Conservation (phyloP, 2,797 vertebrate species). For the Danio jaintianensis region DNA sequence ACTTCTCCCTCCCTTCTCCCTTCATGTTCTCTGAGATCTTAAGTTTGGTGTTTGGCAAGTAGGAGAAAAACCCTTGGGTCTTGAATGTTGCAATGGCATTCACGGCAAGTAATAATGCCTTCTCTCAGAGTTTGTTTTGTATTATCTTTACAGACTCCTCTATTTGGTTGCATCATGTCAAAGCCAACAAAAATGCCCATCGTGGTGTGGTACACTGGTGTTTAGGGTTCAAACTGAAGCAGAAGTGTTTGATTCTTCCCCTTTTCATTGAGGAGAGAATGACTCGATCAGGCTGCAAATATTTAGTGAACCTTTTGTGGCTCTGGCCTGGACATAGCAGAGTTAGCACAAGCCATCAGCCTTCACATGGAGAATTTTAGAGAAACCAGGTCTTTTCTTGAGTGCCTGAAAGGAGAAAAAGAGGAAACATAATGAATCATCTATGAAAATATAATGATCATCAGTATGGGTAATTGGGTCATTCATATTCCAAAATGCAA, state of each 20-base stretch:
- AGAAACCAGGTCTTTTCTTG: slow-evolving; percentile 96
- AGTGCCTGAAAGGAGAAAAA: slow-evolving; percentile 82
- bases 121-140: background rate
- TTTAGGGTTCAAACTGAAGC: slow-evolving; percentile 50
- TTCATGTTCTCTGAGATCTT: slow-evolving; percentile 48
- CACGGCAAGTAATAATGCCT: slow-evolving; percentile 3
- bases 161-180: slow-evolving; percentile 2
- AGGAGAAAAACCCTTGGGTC: slow-evolving; percentile 43
- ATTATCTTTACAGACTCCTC: slow-evolving; percentile 24
- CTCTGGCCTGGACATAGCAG: slow-evolving; percentile 59
- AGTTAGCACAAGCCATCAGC: slow-evolving; percentile 90
- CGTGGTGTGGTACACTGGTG: slow-evolving; percentile 28
- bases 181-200: slow-evolving; percentile 12
- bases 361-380: slow-evolving; percentile 97
- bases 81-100: background rate
- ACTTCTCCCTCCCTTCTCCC: slow-evolving; percentile 47
- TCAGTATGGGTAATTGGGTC: background rate
- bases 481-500: background rate
- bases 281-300: slow-evolving; percentile 61
- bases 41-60: slow-evolving; percentile 55
- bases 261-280: slow-evolving; percentile 58
- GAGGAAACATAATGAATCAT: background rate
- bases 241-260: slow-evolving; percentile 51
- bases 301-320: slow-evolving; percentile 52
- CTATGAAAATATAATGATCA: too few species aligned